Percentiles rank a stretch among this genome's conserved stretches.
Conservation (phyloP, 2,888 invertebrate species). For the Parnassius glacialis region DNA sequence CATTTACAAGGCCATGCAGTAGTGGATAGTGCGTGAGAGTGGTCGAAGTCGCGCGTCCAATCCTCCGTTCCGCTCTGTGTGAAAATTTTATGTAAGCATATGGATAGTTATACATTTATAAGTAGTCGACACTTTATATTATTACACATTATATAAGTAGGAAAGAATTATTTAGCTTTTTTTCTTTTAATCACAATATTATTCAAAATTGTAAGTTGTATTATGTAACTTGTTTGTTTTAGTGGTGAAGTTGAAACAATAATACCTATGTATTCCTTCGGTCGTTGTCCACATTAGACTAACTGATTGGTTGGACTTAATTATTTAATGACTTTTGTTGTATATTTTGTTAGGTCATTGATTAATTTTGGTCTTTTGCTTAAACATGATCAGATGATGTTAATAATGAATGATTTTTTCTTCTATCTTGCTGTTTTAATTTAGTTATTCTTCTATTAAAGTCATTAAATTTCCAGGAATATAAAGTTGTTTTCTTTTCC, state of each 20-base stretch:
- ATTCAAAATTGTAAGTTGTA: constrained; percentile 80
- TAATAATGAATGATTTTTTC: constrained; percentile 74
- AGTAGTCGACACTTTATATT: constrained; percentile 81
- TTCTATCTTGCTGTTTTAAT: constrained; percentile 81
- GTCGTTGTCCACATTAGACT: constrained; percentile 64
- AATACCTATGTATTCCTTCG: constrained; percentile 61
- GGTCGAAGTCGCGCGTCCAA: constrained; percentile 26
- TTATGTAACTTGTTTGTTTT: constrained; percentile 75
- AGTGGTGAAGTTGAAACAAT: constrained; percentile 65
- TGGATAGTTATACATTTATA: constrained; percentile 77
- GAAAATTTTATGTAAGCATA: constrained; percentile 76
- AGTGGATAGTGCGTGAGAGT: not conserved
- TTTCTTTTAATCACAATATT: constrained; percentile 78
- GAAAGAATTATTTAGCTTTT: constrained; percentile 80
- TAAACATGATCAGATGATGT: constrained; percentile 74
- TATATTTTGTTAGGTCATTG: constrained; percentile 82
- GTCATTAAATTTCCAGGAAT: constrained; percentile 81
- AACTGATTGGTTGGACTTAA: constrained; percentile 74
- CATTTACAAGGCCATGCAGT: constrained; percentile 3
- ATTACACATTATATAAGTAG: constrained; percentile 80
- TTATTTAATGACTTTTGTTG: constrained; percentile 82
- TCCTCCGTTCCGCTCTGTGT: constrained; percentile 66
- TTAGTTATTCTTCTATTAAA: constrained; percentile 81
- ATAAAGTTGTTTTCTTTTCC: constrained; percentile 51
- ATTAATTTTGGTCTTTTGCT: constrained; percentile 79